Evolutionary conservation across 2,888 invertebrate genomes (phyloP).

Genomic region (Acronicta aceris): DNA sequence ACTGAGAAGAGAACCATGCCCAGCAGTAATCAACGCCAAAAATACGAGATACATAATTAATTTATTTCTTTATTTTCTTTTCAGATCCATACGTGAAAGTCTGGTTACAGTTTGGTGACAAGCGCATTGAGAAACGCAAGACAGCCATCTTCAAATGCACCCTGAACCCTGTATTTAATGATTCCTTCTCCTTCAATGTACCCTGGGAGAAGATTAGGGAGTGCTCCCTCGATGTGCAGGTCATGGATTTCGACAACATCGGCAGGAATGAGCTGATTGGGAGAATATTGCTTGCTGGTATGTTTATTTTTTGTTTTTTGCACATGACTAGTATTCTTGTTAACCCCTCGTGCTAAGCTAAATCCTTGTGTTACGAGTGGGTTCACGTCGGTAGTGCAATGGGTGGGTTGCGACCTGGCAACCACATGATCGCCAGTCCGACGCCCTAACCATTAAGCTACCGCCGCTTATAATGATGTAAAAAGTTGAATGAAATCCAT

Average conservation of each 20-base stretch:
- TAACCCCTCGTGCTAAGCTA: no score
- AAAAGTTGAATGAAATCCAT: no score
- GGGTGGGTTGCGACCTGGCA: no score
- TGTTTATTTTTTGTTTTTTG: slow-evolving; percentile 55
- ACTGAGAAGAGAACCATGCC: no score
- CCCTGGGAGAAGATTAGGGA: slow-evolving; percentile 99
- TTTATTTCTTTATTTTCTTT: slow-evolving; percentile 56
- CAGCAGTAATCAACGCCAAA: no score
- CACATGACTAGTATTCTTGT: no score
- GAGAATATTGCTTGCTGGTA: slow-evolving; percentile 97
- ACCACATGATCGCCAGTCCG: no score
- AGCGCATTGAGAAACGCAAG: slow-evolving; percentile 98
- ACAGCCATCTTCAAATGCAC: slow-evolving; percentile 98
- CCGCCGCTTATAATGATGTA: no score
- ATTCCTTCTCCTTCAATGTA: slow-evolving; percentile 98
- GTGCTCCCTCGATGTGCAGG: slow-evolving; percentile 96
- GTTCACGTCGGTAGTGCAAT: no score
- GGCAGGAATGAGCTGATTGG: slow-evolving; percentile 98
- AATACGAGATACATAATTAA: no score
- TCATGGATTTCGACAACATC: slow-evolving; percentile 99
- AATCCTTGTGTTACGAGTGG: no score
- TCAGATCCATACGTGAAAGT: slow-evolving; percentile 99
- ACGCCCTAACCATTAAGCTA: no score
- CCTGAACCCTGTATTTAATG: slow-evolving; percentile 98
- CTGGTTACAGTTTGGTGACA: slow-evolving; percentile 98